Evolutionary conservation across 2,113 vertebrate genomes (phyloP).

Genomic region (Cervus canadensis): DNA sequence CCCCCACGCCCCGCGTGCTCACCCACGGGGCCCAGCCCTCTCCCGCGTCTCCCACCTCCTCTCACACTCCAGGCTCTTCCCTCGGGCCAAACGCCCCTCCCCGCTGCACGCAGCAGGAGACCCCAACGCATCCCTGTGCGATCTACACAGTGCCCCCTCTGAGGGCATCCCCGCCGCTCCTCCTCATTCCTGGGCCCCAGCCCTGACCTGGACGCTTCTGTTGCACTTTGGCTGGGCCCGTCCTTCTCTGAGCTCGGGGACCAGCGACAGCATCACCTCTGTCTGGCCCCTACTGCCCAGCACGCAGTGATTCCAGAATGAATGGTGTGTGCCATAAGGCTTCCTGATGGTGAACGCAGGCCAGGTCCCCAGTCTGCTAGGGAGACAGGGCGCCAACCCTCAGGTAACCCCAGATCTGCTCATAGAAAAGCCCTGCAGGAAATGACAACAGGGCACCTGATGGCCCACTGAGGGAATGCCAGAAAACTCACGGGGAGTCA

Average conservation of each 20-base stretch:
- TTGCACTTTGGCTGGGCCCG: too few species aligned
- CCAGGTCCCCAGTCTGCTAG: neutral
- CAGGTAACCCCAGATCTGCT: neutral
- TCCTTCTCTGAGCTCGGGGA: neutral
- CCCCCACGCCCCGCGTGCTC: neutral
- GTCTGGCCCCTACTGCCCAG: neutral
- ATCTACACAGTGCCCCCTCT: neutral
- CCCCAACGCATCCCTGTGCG: rapidly evolving
- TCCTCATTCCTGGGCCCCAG: neutral
- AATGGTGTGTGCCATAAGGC: neutral
- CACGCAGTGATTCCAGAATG: rapidly evolving
- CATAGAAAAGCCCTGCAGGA: neutral
- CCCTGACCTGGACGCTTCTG: neutral
- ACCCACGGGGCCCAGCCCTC: neutral
- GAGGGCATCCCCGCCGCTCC: neutral
- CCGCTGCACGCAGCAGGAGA: neutral
- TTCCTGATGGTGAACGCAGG: neutral
- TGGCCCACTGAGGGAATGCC: neutral
- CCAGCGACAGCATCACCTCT: neutral
- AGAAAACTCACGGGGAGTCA: neutral
- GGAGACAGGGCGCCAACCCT: neutral
- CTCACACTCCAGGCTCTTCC: neutral
- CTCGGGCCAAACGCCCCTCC: neutral
- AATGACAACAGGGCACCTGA: neutral
- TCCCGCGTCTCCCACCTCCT: rapidly evolving